Evolutionary conservation across 2,797 vertebrate genomes (phyloP), one percentile per base, ranked within the genome.

Genomic region (Phylloscopus collybita): DNA sequence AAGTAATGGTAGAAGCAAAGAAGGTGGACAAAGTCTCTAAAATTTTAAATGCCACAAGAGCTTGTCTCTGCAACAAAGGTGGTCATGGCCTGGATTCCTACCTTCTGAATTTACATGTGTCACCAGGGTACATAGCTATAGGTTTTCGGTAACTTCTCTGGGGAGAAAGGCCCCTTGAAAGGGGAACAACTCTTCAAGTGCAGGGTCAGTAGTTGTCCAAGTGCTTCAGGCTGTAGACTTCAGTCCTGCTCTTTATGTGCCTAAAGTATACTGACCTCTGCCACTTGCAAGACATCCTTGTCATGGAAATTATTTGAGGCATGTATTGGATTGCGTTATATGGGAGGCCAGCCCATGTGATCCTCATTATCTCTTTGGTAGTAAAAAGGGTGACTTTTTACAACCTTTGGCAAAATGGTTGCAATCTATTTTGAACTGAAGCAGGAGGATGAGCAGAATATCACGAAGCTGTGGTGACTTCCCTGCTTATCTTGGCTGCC

Each of bases 401-500:
- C 86, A 84, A 20, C 78, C 73, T 81, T 81, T 86, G 93, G 73
- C 83, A 93, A 84, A 51, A 62, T 84, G 67, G 64, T 80, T 86
- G 62, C 66, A 81, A 59, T 75, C 70, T 80, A 45, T 94, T 95
- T 95, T 75, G 70, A 94, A 84, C 44, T 56, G 36, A 81, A 93
- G 84, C 51, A 70, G 62, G 44, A 90, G 87, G 78, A 93, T 32
- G 71, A 94, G 64, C 70, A 54, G 60, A 81, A 51, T 73, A 86
- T 86, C 83, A 86, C 1, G 1, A 90, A 83, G 66, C 71, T 91
- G 38, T 67, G 42, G 74, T 13, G 67, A 25, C 45, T 83, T 89
- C 32, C 10, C 32, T 92, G 81, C 80, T 95, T 91, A 51, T 94
- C 70, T 94, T 92, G 93, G 90, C 92, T 76, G 49, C 61, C 61